Evolutionary conservation across 2,888 invertebrate genomes (phyloP).

Genomic region (Reticulitermes lucifugus): DNA sequence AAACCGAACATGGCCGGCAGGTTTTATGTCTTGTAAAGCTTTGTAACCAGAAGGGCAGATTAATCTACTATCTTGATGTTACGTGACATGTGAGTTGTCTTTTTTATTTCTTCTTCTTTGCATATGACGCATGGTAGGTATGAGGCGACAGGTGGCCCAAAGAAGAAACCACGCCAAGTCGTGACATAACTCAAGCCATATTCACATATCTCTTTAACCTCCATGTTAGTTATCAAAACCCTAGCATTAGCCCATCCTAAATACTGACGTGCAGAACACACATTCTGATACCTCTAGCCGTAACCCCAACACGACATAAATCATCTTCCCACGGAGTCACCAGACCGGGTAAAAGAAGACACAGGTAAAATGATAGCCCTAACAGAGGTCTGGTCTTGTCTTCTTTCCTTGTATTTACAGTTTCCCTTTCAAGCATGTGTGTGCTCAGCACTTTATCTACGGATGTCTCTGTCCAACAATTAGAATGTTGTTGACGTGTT

Average conservation of each 20-base stretch:
- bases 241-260: not conserved
- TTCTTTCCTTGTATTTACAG: not conserved
- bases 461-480: slow-evolving; percentile 31
- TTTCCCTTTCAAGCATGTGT: not conserved
- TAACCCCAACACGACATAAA: not conserved
- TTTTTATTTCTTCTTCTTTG: not conserved
- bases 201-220: slow-evolving; percentile 5
- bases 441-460: slow-evolving; percentile 26
- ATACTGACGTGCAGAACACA: slow-evolving; percentile 7
- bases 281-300: not conserved
- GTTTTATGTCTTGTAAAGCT: not conserved
- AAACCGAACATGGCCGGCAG: not conserved
- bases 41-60: slow-evolving; percentile 1
- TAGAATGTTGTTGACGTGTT: slow-evolving; percentile 34
- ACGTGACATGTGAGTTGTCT: not conserved
- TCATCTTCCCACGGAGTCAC: slow-evolving; percentile 8
- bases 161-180: not conserved
- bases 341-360: not conserved
- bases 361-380: not conserved
- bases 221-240: slow-evolving; percentile 22
- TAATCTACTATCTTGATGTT: slow-evolving; percentile 4
- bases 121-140: not conserved
- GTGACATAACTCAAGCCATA: not conserved
- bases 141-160: slow-evolving; percentile 3
- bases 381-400: not conserved